phyloP scores from a whole-genome alignment of 2,113 vertebrate genomes.

The Narcine bancroftii region DNA sequence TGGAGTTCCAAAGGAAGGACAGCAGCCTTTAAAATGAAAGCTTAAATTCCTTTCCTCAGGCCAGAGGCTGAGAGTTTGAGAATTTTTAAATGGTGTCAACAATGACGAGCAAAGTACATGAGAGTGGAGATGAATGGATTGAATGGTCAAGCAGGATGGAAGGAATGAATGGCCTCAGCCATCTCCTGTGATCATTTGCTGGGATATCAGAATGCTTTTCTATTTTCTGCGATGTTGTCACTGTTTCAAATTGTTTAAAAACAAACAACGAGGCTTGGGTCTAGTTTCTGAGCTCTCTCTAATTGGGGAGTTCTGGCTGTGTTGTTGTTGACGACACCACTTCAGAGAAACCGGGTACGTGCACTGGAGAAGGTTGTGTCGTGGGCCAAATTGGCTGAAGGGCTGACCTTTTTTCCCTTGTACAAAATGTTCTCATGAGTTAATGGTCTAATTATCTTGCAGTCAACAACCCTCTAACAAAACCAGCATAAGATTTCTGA shows the following conservation, averaged over 20 bases:
- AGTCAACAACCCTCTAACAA: constrained; percentile 11
- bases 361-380: background rate
- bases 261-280: background rate
- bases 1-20: background rate
- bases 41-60: background rate
- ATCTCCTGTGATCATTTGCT: background rate
- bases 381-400: constrained; percentile 34
- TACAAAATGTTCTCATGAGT: constrained; percentile 34
- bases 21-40: background rate
- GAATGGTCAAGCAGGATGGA: background rate
- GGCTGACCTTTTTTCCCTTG: constrained; percentile 33
- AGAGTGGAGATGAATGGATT: background rate
- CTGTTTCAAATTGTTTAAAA: background rate
- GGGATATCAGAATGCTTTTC: background rate
- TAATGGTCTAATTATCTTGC: constrained; percentile 29
- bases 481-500: background rate
- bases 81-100: background rate
- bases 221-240: background rate
- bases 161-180: background rate
- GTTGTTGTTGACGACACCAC: background rate
- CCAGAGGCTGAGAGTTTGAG: background rate
- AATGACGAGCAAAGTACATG: background rate
- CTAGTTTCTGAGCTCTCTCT: background rate
- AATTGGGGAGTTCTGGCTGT: background rate
- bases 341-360: background rate